These are phyloP conservation scores for Drosophila tripunctata DNA, from an alignment of 2,888 invertebrate species.

Conservation along the genomic window DNA sequence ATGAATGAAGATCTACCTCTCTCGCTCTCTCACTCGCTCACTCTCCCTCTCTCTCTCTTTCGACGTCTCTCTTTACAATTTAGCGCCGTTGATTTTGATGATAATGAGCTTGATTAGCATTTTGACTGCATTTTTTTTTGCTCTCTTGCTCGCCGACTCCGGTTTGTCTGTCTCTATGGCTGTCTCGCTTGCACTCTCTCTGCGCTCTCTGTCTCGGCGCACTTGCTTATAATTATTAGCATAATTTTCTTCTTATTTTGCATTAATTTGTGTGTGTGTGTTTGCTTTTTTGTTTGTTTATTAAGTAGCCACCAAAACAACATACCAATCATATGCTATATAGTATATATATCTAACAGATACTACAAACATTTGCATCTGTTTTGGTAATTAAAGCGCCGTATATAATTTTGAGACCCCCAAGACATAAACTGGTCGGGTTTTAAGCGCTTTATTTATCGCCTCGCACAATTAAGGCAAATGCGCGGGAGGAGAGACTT, in stretches of 20 bases:
- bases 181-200: conserved; percentile 25
- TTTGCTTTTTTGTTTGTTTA: conserved; percentile 25
- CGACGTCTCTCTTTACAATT: too few relatives aligned
- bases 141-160: conserved; percentile 10
- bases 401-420: conserved; percentile 50
- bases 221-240: conserved; percentile 79
- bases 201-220: conserved; percentile 43
- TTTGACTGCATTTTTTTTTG: conserved; percentile 69
- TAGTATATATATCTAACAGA: background rate
- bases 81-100: conserved; percentile 70
- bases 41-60: conserved; percentile 3
- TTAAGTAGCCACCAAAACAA: conserved; percentile 8
- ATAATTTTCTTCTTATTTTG: conserved; percentile 75
- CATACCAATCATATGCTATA: too few relatives aligned
- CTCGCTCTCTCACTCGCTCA: conserved; percentile 2
- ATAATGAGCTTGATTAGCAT: conserved; percentile 81
- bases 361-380: conserved; percentile 32
- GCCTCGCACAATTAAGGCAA: conserved; percentile 44
- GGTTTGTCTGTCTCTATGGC: background rate
- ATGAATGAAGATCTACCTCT: conserved; percentile 72
- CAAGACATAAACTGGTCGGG: conserved; percentile 58
- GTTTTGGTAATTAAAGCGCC: conserved; percentile 67
- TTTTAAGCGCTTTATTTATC: conserved; percentile 52
- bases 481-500: conserved; percentile 20
- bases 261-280: conserved; percentile 55